Percentiles rank a stretch among this genome's conserved stretches.
Evolutionary conservation across 2,797 vertebrate species (phyloP).

Genomic region (Limosa lapponica): DNA sequence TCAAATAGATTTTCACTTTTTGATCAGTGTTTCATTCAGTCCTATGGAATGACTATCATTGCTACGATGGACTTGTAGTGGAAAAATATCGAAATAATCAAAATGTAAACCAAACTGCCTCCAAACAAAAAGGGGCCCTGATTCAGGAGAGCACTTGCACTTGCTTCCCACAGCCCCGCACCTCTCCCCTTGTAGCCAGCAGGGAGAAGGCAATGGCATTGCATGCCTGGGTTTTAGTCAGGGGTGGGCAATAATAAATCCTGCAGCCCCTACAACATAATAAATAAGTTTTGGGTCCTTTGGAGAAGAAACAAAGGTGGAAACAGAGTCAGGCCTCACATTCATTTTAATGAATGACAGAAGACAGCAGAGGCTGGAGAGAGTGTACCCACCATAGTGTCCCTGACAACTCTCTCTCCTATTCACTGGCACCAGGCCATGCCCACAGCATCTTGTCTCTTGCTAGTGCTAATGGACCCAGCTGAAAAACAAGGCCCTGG

Average conservation of each 20-base stretch:
- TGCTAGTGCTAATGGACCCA: not conserved
- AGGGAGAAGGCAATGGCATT: not conserved
- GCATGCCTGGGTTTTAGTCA: not conserved
- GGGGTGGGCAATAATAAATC: not conserved
- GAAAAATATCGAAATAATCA: not conserved
- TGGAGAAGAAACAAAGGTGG: not conserved
- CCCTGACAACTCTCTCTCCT: not conserved
- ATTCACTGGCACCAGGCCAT: not conserved
- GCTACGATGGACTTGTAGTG: not conserved
- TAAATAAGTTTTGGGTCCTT: not conserved
- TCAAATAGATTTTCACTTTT: not conserved
- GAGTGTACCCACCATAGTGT: rapidly evolving
- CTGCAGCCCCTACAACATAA: not conserved
- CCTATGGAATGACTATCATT: not conserved
- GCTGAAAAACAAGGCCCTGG: not conserved
- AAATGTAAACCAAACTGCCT: not conserved
- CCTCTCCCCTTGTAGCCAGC: not conserved
- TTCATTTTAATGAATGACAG: not conserved
- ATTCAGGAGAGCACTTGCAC: not conserved
- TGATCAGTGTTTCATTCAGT: not conserved
- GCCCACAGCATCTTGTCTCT: not conserved
- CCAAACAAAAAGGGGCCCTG: not conserved
- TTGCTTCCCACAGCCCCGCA: not conserved
- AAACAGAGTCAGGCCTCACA: not conserved
- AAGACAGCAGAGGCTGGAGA: not conserved